A percentile compares a stretch with the other conserved stretches of the same genome.
phyloP scores from a whole-genome alignment of 2,888 invertebrate species.

The Hoplodrina ambigua region DNA sequence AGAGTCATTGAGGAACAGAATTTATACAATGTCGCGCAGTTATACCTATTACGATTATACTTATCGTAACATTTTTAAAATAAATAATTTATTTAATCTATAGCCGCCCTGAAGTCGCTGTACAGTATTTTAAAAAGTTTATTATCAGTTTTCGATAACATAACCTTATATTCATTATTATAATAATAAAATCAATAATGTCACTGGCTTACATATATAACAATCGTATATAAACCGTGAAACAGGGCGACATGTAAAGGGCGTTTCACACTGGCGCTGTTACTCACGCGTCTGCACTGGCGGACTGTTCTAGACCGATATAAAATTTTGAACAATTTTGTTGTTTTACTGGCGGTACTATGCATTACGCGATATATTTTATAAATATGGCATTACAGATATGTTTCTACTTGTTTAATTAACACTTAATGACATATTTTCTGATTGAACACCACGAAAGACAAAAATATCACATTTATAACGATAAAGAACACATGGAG shows the following conservation, averaged over 20 bases:
- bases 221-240: conserved; percentile 19
- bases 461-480: conserved; percentile 6
- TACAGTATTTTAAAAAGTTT: conserved; percentile 48
- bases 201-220: conserved; percentile 35
- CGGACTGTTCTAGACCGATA: conserved; percentile 19
- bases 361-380: conserved; percentile 1
- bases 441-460: conserved; percentile 13
- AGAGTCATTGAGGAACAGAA: conserved; percentile 80
- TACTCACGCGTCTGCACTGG: conserved; percentile 26
- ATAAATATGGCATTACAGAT: background rate
- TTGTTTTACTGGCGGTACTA: background rate
- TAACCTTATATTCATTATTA: conserved; percentile 42
- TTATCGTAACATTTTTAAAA: conserved; percentile 66
- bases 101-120: conserved; percentile 60
- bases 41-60: conserved; percentile 62
- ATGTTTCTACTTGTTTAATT: no score
- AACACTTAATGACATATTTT: background rate
- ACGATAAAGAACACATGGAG: conserved; percentile 19
- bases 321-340: background rate
- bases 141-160: conserved; percentile 46
- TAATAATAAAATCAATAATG: conserved; percentile 40
- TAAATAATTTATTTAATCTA: conserved; percentile 76
- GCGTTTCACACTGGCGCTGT: conserved; percentile 31
- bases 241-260: conserved; percentile 51
- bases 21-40: conserved; percentile 73